phyloP scores from a whole-genome alignment of 2,797 vertebrate species.

The Xenops minutus region DNA sequence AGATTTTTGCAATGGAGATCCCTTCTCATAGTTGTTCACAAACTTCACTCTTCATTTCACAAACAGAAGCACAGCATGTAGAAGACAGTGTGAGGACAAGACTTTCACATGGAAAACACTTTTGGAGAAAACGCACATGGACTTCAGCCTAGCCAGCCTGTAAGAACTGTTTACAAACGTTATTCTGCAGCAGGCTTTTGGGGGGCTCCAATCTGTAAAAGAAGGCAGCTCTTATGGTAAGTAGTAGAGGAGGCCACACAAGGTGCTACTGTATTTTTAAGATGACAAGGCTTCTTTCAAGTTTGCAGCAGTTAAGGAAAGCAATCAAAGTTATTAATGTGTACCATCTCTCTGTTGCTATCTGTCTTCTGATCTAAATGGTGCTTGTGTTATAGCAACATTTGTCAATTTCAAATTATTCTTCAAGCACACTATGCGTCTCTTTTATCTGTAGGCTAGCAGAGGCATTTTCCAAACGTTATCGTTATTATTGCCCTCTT shows the following conservation, averaged over 20 bases:
- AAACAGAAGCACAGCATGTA: neutral
- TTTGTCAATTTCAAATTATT: constrained; percentile 49
- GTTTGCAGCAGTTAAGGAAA: constrained; percentile 3
- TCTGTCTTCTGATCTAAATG: constrained; percentile 43
- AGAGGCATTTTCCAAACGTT: neutral
- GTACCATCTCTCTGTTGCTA: neutral
- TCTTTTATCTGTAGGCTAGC: neutral
- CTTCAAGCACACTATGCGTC: neutral
- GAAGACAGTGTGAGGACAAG: neutral
- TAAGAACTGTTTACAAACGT: neutral
- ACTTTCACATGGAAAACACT: neutral
- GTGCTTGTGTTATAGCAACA: constrained; percentile 14
- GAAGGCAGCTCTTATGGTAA: neutral
- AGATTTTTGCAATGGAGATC: neutral
- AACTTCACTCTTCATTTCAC: neutral
- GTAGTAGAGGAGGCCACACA: neutral
- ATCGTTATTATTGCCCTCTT: neutral
- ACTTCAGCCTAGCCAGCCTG: neutral
- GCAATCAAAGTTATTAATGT: constrained; percentile 40
- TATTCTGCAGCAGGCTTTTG: neutral
- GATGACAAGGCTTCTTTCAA: constrained; percentile 32
- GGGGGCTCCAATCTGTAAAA: neutral
- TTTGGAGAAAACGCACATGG: neutral
- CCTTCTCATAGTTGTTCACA: neutral
- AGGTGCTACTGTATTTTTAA: neutral